Base-by-base conservation (phyloP, 35 echinoderm and acorn worm species). In the Apostichopus parvimensis region DNA sequence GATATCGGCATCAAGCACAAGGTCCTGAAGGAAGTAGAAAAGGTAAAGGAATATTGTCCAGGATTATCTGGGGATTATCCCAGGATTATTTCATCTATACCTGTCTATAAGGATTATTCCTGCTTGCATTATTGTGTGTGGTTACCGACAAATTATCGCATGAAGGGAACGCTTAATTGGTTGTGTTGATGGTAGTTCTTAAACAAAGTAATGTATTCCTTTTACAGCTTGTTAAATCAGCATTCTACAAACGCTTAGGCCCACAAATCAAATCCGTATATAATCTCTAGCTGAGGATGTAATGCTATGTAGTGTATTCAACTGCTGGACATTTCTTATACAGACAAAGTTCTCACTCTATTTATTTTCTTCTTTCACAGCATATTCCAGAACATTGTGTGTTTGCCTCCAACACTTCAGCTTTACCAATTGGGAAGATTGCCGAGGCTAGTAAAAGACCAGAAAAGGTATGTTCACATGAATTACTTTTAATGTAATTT, bases 331-430 rank as follows among this genome's bases (percentile, higher is more conserved):
- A 45, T 45, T 45, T 45, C 34, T 45, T 4, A 3, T 45, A 4
- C 34, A 45, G 34, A 45, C 34, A 45, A 0, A 45, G 34, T 92
- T 86, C 24, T 45, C 34, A 45, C 34, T 45, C 4, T 45, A 45
- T 45, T 45, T 4, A 45, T 91, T 6, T 82, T 77, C 17, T 86
- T 95, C 57, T 15, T 52, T 14, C 79, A 1, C 91, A 98, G 97
- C 92, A 96, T 5, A 94, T 96, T 73, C 94, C 97, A 93, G 97
- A 98, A 60, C 90, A 94, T 9, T 98, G 97, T 90, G 87, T 98
- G 17, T 95, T 98, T 93, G 97, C 97, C 78, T 98, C 97, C 11
- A 98, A 98, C 85, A 98, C 97, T 65, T 98, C 97, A 24, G 97
- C 97, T 57, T 86, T 98, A 56, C 97, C 97, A 9, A 98, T 98